Conservation (phyloP, 2,888 invertebrate species). For the Anticlea derivata region DNA sequence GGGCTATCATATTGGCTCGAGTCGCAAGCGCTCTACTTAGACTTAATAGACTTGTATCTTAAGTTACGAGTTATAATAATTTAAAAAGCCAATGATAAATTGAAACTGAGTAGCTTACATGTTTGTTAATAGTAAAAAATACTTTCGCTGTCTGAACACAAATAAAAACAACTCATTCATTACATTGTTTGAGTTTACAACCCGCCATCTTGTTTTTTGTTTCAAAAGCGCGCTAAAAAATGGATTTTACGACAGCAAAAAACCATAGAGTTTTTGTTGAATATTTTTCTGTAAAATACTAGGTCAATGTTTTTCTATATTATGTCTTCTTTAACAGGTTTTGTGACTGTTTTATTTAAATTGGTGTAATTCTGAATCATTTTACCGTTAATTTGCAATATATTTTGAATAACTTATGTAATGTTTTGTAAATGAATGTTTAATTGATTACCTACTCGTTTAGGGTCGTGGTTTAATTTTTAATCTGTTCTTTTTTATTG, state of each 20-base stretch:
- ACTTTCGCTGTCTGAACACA: constrained; percentile 53
- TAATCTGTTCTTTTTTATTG: too few species aligned
- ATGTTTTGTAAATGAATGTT: constrained; percentile 30
- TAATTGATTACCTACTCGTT: constrained; percentile 30
- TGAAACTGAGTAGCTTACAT: background rate
- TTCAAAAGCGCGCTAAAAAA: constrained; percentile 58
- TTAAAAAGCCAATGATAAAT: too few species aligned
- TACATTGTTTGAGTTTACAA: constrained; percentile 48
- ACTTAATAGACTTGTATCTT: too few species aligned
- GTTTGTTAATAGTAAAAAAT: constrained; percentile 38
- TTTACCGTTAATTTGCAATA: constrained; percentile 37
- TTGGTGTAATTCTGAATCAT: constrained; percentile 42
- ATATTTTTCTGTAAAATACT: constrained; percentile 51
- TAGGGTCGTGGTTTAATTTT: background rate
- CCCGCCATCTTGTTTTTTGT: constrained; percentile 64
- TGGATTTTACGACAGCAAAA: constrained; percentile 43
- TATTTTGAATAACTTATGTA: constrained; percentile 48
- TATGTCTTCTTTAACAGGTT: constrained; percentile 61
- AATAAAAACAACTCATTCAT: constrained; percentile 51
- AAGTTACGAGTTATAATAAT: too few species aligned
- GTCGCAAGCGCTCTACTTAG: too few species aligned
- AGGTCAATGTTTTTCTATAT: constrained; percentile 70
- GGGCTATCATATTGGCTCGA: too few species aligned
- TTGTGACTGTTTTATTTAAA: constrained; percentile 54
- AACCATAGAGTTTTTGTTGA: constrained; percentile 40